Evolutionary conservation across 2,797 vertebrate species (phyloP).

Genomic region (Takifugu rubripes): DNA sequence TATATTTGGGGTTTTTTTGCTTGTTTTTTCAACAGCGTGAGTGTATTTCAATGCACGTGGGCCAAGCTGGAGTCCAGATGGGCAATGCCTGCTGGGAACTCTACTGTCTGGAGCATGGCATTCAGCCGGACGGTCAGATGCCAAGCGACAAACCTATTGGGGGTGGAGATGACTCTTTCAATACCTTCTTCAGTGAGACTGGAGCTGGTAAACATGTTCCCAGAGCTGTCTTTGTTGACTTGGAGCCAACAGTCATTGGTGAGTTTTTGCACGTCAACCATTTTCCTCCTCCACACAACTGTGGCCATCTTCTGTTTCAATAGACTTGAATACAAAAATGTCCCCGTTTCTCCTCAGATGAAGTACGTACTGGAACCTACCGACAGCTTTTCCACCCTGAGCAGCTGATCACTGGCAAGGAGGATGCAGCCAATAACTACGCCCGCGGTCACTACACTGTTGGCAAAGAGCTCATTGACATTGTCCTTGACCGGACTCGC

Average conservation of each 20-base stretch:
- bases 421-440: neutral
- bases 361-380: neutral
- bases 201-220: neutral
- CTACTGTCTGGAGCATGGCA: neutral
- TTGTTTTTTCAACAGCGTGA: neutral
- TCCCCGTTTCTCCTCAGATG: neutral
- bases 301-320: neutral
- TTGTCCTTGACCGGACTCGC: neutral
- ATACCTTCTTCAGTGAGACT: neutral
- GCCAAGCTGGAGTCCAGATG: neutral
- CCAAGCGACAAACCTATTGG: neutral
- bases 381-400: neutral
- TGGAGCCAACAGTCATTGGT: neutral
- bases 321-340: neutral
- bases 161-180: neutral
- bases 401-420: neutral
- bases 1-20: neutral
- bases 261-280: neutral
- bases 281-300: neutral
- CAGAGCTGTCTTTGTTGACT: neutral
- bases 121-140: constrained; percentile 1
- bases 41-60: neutral
- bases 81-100: neutral
- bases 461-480: neutral
- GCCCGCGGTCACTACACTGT: neutral